phyloP scores from a whole-genome alignment of 53 echinoderm and acorn worm genomes.

The Luidia sarsii region DNA sequence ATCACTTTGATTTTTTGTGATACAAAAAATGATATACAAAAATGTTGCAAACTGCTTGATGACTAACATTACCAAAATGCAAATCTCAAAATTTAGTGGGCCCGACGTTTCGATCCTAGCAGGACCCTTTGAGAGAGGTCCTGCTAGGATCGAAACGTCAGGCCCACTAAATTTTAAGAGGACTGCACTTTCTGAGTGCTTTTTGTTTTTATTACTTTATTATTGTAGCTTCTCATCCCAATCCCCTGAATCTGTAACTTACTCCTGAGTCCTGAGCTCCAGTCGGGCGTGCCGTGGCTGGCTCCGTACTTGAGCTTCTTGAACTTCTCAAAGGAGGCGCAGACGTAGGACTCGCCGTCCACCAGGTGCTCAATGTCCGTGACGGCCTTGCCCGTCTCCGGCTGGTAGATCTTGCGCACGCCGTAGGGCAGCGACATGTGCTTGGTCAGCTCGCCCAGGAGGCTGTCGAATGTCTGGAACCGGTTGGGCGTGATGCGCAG shows the following conservation, averaged over 20 bases:
- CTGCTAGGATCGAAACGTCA: too few species aligned
- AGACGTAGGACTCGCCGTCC: slow-evolving; percentile 88
- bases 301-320: slow-evolving; percentile 79
- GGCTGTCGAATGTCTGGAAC: slow-evolving; percentile 79
- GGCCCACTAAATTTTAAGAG: too few species aligned
- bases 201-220: neutral
- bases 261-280: slow-evolving; percentile 69
- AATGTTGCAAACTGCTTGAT: too few species aligned
- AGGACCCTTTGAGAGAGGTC: too few species aligned
- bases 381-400: slow-evolving; percentile 51
- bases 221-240: neutral
- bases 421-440: slow-evolving; percentile 94
- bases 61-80: too few species aligned
- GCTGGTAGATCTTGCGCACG: slow-evolving; percentile 84
- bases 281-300: slow-evolving; percentile 51
- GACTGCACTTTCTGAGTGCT: neutral
- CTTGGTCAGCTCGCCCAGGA: slow-evolving; percentile 89
- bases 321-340: slow-evolving; percentile 94
- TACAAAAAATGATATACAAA: too few species aligned
- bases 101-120: too few species aligned
- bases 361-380: slow-evolving; percentile 82
- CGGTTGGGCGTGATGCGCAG: slow-evolving; percentile 90
- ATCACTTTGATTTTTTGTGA: neutral
- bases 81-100: too few species aligned
- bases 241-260: too few species aligned